These are phyloP conservation scores for Vombatus ursinus DNA, from an alignment of 2,113 vertebrate genomes.

Conservation along the genomic window DNA sequence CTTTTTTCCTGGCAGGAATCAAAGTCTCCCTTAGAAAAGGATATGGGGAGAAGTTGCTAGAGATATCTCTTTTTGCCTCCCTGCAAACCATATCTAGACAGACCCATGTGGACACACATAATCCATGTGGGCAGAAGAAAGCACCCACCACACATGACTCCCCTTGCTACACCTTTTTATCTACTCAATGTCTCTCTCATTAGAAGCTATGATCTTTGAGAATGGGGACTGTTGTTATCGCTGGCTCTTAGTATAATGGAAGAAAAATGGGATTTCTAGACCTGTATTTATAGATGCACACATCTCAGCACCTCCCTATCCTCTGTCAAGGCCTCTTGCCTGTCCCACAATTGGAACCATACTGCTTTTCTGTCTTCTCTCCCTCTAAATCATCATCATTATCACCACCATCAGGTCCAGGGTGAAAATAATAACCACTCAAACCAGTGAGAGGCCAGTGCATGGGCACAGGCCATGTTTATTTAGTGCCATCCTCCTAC, in stretches of 20 bases:
- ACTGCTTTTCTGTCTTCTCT: background rate
- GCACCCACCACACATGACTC: background rate
- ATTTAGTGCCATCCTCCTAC: background rate
- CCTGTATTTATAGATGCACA: background rate
- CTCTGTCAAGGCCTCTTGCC: background rate
- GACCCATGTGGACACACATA: background rate
- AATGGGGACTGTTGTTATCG: background rate
- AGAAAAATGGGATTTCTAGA: background rate
- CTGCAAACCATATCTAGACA: background rate
- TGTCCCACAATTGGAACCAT: background rate
- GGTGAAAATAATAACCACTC: background rate
- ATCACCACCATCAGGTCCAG: background rate
- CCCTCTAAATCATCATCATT: background rate
- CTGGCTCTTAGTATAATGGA: background rate
- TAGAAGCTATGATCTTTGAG: background rate
- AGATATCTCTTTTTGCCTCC: background rate
- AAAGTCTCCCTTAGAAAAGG: background rate
- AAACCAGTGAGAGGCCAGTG: background rate
- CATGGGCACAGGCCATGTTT: background rate
- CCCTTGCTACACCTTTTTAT: background rate
- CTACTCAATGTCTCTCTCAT: background rate
- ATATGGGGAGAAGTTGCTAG: background rate
- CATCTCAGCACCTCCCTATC: background rate
- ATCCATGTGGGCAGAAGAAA: background rate
- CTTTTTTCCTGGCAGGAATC: background rate